These are phyloP conservation scores for Clarias magur DNA, from an alignment of 2,113 vertebrate genomes.

Conservation along the genomic window DNA sequence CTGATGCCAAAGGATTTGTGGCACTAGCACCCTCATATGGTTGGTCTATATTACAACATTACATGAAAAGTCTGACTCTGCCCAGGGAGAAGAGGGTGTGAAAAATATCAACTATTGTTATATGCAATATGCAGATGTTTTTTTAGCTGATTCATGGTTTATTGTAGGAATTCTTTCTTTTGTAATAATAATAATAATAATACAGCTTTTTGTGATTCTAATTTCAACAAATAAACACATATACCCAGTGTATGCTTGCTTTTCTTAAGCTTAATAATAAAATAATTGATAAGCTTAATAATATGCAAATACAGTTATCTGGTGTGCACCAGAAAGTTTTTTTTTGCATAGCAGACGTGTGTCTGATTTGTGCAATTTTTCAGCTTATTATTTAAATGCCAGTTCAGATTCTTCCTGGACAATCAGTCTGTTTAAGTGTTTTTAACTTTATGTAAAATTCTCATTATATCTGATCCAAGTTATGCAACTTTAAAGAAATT, in stretches of 20 bases:
- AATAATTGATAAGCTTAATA: too few species aligned
- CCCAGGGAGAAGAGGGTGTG: background rate
- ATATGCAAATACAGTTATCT: too few species aligned
- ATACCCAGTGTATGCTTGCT: background rate
- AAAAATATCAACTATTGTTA: background rate
- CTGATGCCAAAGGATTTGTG: background rate
- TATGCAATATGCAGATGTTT: background rate
- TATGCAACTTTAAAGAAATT: background rate
- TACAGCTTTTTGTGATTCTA: background rate
- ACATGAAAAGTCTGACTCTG: background rate
- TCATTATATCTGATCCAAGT: background rate
- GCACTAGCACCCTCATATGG: constrained; percentile 1
- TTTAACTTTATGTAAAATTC: background rate
- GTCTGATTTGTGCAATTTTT: background rate
- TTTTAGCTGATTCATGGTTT: background rate
- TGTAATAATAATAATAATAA: background rate
- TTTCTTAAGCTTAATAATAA: background rate
- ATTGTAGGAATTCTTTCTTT: background rate
- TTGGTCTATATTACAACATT: background rate
- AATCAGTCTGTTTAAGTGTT: background rate
- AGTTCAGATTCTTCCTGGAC: background rate
- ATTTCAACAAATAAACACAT: background rate
- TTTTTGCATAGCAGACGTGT: background rate
- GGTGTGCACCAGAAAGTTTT: too few species aligned
- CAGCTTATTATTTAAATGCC: background rate